Conservation (phyloP, 2,113 vertebrate species). For the Cettia cetti region DNA sequence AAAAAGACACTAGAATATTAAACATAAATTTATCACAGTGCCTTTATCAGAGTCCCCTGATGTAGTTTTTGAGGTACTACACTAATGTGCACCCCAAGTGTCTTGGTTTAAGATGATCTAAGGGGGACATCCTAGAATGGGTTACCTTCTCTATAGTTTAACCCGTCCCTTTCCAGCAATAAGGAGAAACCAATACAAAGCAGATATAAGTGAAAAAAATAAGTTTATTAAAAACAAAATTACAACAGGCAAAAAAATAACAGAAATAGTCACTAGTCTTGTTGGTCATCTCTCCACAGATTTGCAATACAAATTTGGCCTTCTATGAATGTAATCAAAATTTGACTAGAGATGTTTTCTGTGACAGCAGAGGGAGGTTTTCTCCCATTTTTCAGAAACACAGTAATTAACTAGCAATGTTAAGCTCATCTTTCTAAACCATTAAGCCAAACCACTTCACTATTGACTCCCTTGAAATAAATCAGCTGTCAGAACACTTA, state of each 20-base stretch:
- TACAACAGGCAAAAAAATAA: neutral
- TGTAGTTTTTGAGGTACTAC: neutral
- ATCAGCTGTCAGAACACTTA: neutral
- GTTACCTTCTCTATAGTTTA: neutral
- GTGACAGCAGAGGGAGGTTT: neutral
- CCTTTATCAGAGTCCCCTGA: neutral
- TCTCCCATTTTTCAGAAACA: neutral
- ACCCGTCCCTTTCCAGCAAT: neutral
- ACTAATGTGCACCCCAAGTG: neutral
- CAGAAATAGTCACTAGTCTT: neutral
- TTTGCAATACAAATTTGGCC: neutral
- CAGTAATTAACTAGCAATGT: accelerated
- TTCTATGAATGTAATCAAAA: neutral
- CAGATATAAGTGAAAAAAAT: neutral
- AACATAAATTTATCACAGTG: neutral
- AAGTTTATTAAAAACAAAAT: neutral
- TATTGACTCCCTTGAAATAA: neutral
- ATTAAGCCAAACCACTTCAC: neutral
- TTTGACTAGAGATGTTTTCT: neutral
- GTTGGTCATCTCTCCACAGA: neutral
- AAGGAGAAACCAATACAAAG: neutral
- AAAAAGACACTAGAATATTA: neutral
- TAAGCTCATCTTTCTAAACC: neutral
- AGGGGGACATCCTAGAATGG: neutral
- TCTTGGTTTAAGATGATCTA: neutral